Conservation (phyloP, 2,797 vertebrate species). For the Takifugu rubripes region DNA sequence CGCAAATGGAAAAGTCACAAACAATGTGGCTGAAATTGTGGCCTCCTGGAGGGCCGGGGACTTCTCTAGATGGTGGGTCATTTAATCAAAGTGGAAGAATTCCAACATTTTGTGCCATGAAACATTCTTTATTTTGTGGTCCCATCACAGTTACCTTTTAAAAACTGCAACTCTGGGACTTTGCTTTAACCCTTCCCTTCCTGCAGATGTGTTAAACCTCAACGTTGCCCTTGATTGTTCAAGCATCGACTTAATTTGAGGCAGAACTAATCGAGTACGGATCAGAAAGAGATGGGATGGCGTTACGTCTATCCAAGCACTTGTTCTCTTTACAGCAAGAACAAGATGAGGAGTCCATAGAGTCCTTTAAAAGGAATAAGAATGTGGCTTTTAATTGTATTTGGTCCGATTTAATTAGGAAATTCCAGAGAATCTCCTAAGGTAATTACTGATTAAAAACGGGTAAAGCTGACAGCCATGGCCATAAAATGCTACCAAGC, state of each 20-base stretch:
- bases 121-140: not conserved
- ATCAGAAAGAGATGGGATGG: conserved; percentile 52
- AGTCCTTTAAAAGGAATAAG: conserved; percentile 68
- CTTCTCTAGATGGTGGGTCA: conserved; percentile 76
- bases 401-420: conserved; percentile 77
- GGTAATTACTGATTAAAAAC: conserved; percentile 77
- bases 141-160: conserved; percentile 9
- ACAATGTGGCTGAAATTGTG: conserved; percentile 47
- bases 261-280: conserved; percentile 54
- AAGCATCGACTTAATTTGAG: conserved; percentile 51
- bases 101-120: conserved; percentile 10
- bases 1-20: conserved; percentile 46
- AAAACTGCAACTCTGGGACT: conserved; percentile 7
- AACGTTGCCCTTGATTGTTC: conserved; percentile 32
- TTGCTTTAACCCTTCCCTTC: conserved; percentile 26
- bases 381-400: conserved; percentile 75
- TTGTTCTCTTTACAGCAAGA: conserved; percentile 64
- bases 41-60: conserved; percentile 74
- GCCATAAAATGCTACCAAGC: conserved; percentile 73
- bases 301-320: conserved; percentile 56
- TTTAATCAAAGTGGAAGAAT: conserved; percentile 8
- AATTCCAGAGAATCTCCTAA: conserved; percentile 70
- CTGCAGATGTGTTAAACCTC: conserved; percentile 5
- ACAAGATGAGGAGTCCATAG: conserved; percentile 65
- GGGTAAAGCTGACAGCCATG: conserved; percentile 71